A percentile compares a stretch with the other conserved stretches of the same genome.
phyloP scores from a whole-genome alignment of 2,113 vertebrate species.

The Psephotus haematonotus region DNA sequence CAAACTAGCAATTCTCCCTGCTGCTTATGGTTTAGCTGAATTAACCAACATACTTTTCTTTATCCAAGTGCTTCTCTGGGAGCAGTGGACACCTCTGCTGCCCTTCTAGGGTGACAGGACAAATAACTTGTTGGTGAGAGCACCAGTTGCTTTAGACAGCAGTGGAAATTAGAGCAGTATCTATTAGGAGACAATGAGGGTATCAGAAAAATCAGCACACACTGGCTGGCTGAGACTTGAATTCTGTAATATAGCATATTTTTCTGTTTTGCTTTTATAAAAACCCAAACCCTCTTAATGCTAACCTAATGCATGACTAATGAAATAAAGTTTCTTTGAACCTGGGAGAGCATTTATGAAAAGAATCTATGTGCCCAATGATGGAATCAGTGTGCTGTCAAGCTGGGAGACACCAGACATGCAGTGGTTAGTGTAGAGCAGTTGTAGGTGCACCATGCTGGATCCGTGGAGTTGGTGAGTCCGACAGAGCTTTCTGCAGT shows the following conservation, averaged over 20 bases:
- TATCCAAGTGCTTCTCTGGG: not conserved
- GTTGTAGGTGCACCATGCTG: not conserved
- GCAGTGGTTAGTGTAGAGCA: not conserved
- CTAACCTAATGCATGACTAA: not conserved
- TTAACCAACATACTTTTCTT: not conserved
- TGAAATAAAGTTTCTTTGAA: not conserved
- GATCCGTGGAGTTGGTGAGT: not conserved
- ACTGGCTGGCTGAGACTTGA: not conserved
- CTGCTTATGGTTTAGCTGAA: not conserved
- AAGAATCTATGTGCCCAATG: not conserved
- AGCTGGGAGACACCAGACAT: no score
- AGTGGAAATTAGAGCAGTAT: not conserved
- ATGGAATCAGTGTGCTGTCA: not conserved
- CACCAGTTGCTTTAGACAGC: not conserved
- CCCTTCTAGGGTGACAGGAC: slow-evolving; percentile 15
- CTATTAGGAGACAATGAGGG: not conserved
- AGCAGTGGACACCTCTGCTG: not conserved
- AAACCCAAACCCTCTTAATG: fast-evolving
- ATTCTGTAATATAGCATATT: not conserved
- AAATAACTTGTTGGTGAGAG: not conserved
- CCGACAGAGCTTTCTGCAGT: not conserved
- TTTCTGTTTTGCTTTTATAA: not conserved
- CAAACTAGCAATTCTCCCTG: fast-evolving
- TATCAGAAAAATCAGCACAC: not conserved
- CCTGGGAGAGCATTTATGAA: not conserved